Evolutionary conservation across 2,888 invertebrate genomes (phyloP).

Genomic region (Willowsia nigromaculata): DNA sequence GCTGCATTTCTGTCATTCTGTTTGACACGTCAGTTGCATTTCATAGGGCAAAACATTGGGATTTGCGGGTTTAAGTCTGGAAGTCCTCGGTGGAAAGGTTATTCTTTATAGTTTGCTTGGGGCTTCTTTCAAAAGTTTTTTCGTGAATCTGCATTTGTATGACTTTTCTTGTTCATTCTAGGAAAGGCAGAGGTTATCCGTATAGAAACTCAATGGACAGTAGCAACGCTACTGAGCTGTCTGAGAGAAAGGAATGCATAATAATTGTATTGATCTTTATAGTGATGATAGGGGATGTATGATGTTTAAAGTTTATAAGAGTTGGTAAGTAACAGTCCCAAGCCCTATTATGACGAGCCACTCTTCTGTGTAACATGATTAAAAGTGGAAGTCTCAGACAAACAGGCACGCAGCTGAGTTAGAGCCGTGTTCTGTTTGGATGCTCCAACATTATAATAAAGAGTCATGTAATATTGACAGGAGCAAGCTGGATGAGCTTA

Average conservation of each 20-base stretch:
- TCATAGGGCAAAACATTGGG: conserved; percentile 11
- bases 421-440: background rate
- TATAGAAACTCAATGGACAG: background rate
- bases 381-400: conserved; percentile 45
- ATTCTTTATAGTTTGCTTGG: background rate
- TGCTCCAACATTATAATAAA: background rate
- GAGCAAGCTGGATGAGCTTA: conserved; percentile 44
- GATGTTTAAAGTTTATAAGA: conserved; percentile 1
- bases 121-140: conserved; percentile 16
- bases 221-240: background rate
- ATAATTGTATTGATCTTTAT: background rate
- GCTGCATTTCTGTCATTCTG: conserved; percentile 44
- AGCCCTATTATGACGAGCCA: background rate
- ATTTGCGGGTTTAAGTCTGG: background rate
- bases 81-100: conserved; percentile 3
- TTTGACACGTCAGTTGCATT: conserved; percentile 33
- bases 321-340: background rate
- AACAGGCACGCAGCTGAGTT: conserved; percentile 31
- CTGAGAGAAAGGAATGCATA: background rate
- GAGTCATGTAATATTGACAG: conserved; percentile 42
- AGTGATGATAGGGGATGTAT: conserved; percentile 34
- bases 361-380: conserved; percentile 46
- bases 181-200: too few relatives aligned
- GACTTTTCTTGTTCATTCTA: conserved; percentile 7
- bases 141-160: conserved; percentile 28